Conservation (phyloP, 2,888 invertebrate species). For the Lithophane socia region DNA sequence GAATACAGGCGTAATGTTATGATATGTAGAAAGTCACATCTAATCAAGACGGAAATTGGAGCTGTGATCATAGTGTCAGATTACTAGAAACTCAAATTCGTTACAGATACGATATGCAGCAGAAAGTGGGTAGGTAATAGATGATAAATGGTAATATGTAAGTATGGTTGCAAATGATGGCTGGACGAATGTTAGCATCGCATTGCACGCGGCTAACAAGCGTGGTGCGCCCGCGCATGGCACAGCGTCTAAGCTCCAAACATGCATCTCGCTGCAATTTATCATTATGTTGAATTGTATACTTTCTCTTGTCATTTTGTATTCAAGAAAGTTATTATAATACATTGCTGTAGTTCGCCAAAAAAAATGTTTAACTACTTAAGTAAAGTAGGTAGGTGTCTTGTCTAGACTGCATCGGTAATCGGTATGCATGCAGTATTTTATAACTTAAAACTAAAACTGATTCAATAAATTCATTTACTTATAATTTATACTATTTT, state of each 20-base stretch:
- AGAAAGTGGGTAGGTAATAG: slow-evolving; percentile 53
- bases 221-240: slow-evolving; percentile 65
- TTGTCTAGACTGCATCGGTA: neutral
- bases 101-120: slow-evolving; percentile 45
- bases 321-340: slow-evolving; percentile 47
- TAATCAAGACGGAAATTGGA: slow-evolving; percentile 53
- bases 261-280: slow-evolving; percentile 75
- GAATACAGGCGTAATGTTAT: too few relatives aligned
- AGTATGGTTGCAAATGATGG: slow-evolving; percentile 36
- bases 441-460: too few relatives aligned
- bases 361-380: neutral
- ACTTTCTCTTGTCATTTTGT: slow-evolving; percentile 76
- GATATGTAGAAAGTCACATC: neutral
- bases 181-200: slow-evolving; percentile 42
- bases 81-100: slow-evolving; percentile 59
- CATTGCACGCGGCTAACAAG: slow-evolving; percentile 53
- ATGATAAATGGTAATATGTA: slow-evolving; percentile 39
- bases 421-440: neutral
- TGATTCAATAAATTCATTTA: neutral
- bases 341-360: neutral
- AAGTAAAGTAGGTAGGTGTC: neutral
- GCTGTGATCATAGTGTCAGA: slow-evolving; percentile 54
- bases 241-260: slow-evolving; percentile 59
- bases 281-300: slow-evolving; percentile 70
- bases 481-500: too few relatives aligned